Evolutionary conservation across 1,140 invertebrate species (phyloP).

Genomic region (Frieseomelitta varia): DNA sequence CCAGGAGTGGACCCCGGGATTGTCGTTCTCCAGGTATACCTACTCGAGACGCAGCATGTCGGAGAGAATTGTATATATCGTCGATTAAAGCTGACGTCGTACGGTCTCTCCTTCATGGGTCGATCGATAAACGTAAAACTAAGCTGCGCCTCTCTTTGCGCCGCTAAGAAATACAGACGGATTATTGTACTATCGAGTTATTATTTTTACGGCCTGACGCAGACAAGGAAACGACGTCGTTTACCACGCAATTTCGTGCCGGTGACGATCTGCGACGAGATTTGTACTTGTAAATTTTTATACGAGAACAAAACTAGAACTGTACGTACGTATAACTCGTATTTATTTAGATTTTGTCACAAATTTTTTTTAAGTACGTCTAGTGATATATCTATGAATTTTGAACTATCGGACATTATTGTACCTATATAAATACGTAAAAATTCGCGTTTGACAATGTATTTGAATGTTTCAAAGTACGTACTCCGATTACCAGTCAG

Average conservation of each 20-base stretch:
- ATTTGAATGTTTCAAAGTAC: too few species aligned
- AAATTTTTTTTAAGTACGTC: background rate
- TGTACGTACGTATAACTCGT: too few species aligned
- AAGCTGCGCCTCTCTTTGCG: conserved; percentile 3
- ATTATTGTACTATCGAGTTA: conserved; percentile 7
- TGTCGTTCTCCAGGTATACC: background rate
- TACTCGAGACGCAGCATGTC: background rate
- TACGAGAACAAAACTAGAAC: background rate
- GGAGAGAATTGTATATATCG: background rate
- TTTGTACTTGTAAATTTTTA: background rate
- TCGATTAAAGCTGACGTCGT: conserved; percentile 40
- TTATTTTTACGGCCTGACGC: background rate
- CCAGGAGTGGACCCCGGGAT: background rate
- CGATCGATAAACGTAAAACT: conserved; percentile 36
- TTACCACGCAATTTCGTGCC: too few species aligned
- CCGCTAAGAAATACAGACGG: conserved; percentile 9
- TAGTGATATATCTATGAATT: too few species aligned
- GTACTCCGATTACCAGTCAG: too few species aligned
- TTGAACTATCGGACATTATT: too few species aligned
- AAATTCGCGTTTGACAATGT: too few species aligned
- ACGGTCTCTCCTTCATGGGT: conserved; percentile 17
- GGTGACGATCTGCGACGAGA: background rate
- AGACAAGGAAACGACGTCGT: background rate
- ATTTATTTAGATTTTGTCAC: background rate
- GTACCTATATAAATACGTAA: too few species aligned